These are phyloP conservation scores for Botrylloides violaceus DNA, from an alignment of 23 tunicate genomes.

Conservation along the genomic window DNA sequence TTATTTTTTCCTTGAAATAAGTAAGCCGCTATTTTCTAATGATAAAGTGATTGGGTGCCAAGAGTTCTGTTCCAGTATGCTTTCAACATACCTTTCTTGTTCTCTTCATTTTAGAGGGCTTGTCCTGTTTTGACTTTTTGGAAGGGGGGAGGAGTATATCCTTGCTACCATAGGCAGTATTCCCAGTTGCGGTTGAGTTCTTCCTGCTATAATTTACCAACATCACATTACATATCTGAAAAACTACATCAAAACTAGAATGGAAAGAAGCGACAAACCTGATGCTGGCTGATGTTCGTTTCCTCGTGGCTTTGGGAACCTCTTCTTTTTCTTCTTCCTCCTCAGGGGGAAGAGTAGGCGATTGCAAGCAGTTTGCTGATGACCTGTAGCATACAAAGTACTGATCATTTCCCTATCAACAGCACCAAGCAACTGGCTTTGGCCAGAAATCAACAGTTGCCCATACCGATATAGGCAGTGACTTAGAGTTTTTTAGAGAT, in stretches of 20 bases:
- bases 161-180: background rate
- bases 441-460: too few species aligned
- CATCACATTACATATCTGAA: background rate
- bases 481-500: too few species aligned
- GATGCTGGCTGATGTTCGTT: background rate
- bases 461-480: too few species aligned
- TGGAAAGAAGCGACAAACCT: constrained; percentile 1
- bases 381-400: too few species aligned
- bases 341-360: constrained; percentile 75
- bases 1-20: too few species aligned
- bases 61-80: too few species aligned
- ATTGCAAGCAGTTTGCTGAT: constrained; percentile 37
- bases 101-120: background rate
- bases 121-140: background rate
- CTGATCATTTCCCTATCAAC: too few species aligned
- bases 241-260: background rate
- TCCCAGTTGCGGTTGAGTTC: constrained; percentile 10
- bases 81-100: background rate
- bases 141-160: constrained; percentile 15
- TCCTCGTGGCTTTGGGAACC: constrained; percentile 1
- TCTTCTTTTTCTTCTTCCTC: constrained; percentile 54
- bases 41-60: too few species aligned
- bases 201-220: background rate
- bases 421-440: background rate
- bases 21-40: too few species aligned